These are phyloP conservation scores for Sceloporus tristichus DNA, from an alignment of 2,113 vertebrate genomes.

Conservation along the genomic window DNA sequence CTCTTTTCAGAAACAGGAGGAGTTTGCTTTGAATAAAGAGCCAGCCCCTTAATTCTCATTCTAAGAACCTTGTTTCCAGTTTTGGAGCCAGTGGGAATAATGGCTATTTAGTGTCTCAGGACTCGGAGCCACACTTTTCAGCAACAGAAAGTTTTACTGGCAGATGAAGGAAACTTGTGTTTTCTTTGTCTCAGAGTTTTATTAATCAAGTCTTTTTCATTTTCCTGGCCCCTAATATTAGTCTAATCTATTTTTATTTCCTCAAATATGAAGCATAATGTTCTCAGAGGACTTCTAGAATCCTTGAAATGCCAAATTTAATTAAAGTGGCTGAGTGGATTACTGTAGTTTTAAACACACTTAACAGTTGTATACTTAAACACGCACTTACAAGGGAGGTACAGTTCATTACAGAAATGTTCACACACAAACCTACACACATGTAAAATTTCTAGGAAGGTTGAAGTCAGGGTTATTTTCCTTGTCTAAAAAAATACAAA, in stretches of 20 bases:
- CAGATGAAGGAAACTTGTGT: not conserved
- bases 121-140: slow-evolving; percentile 49
- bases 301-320: slow-evolving; percentile 59
- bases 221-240: slow-evolving; percentile 71
- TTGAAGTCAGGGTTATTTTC: too few species aligned
- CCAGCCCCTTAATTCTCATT: slow-evolving; percentile 46
- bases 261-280: slow-evolving; percentile 65
- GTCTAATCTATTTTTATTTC: slow-evolving; percentile 75
- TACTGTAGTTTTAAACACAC: slow-evolving; percentile 17
- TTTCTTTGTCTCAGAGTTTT: slow-evolving; percentile 66
- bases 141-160: slow-evolving; percentile 51
- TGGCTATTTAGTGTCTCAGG: slow-evolving; percentile 57
- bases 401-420: too few species aligned
- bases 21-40: slow-evolving; percentile 17
- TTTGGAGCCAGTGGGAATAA: slow-evolving; percentile 54
- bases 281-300: slow-evolving; percentile 66
- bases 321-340: slow-evolving; percentile 67
- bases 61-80: slow-evolving; percentile 32
- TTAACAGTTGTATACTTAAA: too few species aligned
- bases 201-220: slow-evolving; percentile 72
- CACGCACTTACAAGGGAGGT: too few species aligned
- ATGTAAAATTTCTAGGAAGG: too few species aligned
- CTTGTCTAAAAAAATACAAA: too few species aligned
- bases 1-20: slow-evolving; percentile 55
- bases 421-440: too few species aligned